phyloP scores from a whole-genome alignment of 2,113 vertebrate genomes.

The Marmota flaviventris region DNA sequence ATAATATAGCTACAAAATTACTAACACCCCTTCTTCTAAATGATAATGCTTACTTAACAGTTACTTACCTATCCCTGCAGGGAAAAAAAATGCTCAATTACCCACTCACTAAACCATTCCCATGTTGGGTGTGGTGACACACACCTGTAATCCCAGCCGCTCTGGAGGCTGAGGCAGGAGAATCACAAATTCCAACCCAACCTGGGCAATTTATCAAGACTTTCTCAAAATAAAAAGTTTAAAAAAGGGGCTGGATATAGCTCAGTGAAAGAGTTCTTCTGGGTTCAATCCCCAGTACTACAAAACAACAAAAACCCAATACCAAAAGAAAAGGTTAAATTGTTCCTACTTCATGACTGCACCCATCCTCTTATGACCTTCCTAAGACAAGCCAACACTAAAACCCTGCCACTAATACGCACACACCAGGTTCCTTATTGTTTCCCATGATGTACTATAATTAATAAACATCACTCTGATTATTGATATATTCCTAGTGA shows the following conservation, averaged over 20 bases:
- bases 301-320: too few relatives aligned
- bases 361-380: background rate
- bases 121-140: too few relatives aligned
- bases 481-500: background rate
- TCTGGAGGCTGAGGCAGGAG: too few relatives aligned
- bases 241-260: too few relatives aligned
- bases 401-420: background rate
- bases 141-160: too few relatives aligned
- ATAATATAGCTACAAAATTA: background rate
- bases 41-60: background rate
- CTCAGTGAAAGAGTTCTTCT: too few relatives aligned
- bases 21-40: background rate
- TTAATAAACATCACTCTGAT: constrained; percentile 23
- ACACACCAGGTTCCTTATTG: background rate
- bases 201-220: too few relatives aligned
- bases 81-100: background rate
- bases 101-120: background rate
- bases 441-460: background rate
- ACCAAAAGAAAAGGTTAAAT: too few relatives aligned
- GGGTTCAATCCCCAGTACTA: too few relatives aligned
- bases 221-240: too few relatives aligned
- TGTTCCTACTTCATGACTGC: background rate
- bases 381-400: background rate
- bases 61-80: background rate
- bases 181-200: too few relatives aligned